These are phyloP conservation scores for Oreochromis aureus DNA, from an alignment of 2,113 vertebrate genomes.

Conservation along the genomic window DNA sequence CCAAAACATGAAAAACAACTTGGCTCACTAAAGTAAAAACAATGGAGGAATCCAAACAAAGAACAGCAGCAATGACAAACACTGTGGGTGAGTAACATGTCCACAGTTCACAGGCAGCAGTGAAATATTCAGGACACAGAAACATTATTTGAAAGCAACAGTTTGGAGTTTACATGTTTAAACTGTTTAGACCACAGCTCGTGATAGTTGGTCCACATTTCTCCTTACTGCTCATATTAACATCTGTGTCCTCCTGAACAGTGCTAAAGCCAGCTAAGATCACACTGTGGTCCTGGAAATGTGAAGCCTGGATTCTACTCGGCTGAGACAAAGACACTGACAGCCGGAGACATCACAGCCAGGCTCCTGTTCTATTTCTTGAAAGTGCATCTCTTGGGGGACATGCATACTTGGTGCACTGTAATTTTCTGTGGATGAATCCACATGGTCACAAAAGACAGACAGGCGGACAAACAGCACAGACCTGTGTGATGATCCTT, in stretches of 20 bases:
- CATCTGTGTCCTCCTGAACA: background rate
- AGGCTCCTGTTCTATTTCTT: background rate
- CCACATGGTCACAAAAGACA: background rate
- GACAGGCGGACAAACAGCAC: background rate
- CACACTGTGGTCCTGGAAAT: background rate
- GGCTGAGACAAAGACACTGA: background rate
- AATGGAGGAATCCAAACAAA: background rate
- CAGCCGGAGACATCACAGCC: background rate
- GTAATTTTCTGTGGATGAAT: background rate
- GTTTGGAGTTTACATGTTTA: background rate
- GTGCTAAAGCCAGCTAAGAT: background rate
- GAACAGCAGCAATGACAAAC: background rate
- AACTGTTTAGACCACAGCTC: background rate
- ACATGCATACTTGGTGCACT: background rate
- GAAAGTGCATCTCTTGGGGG: background rate
- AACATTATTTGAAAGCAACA: background rate
- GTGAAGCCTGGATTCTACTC: background rate
- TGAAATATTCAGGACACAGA: background rate
- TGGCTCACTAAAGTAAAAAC: background rate
- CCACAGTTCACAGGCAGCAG: background rate
- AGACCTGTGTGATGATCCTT: background rate
- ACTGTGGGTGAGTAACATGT: background rate
- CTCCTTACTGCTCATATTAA: background rate
- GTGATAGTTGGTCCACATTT: background rate
- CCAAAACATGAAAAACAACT: background rate